Conservation (phyloP, 2,113 vertebrate species). For the Caranx ignobilis region DNA sequence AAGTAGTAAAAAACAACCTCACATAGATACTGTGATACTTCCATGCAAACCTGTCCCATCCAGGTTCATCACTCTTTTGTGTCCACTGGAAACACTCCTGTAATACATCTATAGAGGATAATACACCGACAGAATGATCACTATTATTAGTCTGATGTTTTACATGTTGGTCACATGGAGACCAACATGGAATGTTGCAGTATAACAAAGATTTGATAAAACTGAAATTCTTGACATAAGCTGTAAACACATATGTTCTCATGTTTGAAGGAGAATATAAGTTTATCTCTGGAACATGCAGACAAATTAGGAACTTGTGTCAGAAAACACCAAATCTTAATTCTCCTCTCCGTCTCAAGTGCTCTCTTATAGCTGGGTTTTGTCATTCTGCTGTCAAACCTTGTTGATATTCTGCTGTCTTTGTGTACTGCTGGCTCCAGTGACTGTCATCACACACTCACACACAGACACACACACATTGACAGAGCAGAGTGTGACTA, state of each 20-base stretch:
- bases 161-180: background rate
- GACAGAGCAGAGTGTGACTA: constrained; percentile 72
- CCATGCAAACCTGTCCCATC: no score
- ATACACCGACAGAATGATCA: no score
- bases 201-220: background rate
- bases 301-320: constrained; percentile 10
- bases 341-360: constrained; percentile 41
- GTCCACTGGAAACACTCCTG: no score
- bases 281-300: constrained; percentile 4
- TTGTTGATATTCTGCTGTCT: constrained; percentile 69
- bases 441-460: constrained; percentile 54
- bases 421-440: constrained; percentile 66
- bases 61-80: no score
- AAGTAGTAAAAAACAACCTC: no score
- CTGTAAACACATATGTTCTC: background rate
- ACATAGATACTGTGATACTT: no score
- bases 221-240: background rate
- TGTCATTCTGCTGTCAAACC: constrained; percentile 50
- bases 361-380: constrained; percentile 29
- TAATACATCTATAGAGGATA: no score
- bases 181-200: background rate
- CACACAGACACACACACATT: constrained; percentile 47
- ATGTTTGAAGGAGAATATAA: background rate
- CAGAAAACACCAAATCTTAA: constrained; percentile 33
- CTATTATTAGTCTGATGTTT: background rate